These are phyloP conservation scores for Thelaira solivaga DNA, from an alignment of 2,888 invertebrate genomes.

Conservation along the genomic window DNA sequence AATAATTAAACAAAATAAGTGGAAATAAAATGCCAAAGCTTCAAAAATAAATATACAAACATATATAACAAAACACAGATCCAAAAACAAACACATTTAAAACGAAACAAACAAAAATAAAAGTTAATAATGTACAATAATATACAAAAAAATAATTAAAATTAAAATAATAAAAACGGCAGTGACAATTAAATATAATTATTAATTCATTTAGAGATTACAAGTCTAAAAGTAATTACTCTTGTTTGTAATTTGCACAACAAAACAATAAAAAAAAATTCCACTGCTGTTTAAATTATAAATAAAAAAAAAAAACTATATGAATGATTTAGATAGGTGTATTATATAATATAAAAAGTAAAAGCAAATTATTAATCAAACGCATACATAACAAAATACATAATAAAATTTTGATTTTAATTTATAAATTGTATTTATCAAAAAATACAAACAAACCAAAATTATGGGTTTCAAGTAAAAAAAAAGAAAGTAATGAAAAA, in stretches of 20 bases:
- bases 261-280: too few relatives aligned
- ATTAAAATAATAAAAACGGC: neutral
- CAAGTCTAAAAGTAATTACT: neutral
- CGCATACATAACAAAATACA: neutral
- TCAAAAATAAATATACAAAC: slow-evolving; percentile 24
- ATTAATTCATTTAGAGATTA: neutral
- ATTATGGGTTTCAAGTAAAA: slow-evolving; percentile 55
- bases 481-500: slow-evolving; percentile 27
- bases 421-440: slow-evolving; percentile 3
- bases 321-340: slow-evolving; percentile 58
- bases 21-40: slow-evolving; percentile 53
- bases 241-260: too few relatives aligned
- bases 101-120: slow-evolving; percentile 3
- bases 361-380: slow-evolving; percentile 14
- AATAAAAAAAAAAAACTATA: slow-evolving; percentile 27
- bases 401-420: slow-evolving; percentile 27
- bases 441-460: slow-evolving; percentile 57
- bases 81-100: neutral
- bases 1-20: slow-evolving; percentile 40
- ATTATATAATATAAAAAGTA: slow-evolving; percentile 23
- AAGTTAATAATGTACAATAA: slow-evolving; percentile 50
- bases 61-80: slow-evolving; percentile 24
- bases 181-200: neutral
- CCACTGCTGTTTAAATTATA: slow-evolving; percentile 26
- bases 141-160: slow-evolving; percentile 5